Evolutionary conservation across 2,113 vertebrate genomes (phyloP).

Genomic region (Motacilla tschutschensis): DNA sequence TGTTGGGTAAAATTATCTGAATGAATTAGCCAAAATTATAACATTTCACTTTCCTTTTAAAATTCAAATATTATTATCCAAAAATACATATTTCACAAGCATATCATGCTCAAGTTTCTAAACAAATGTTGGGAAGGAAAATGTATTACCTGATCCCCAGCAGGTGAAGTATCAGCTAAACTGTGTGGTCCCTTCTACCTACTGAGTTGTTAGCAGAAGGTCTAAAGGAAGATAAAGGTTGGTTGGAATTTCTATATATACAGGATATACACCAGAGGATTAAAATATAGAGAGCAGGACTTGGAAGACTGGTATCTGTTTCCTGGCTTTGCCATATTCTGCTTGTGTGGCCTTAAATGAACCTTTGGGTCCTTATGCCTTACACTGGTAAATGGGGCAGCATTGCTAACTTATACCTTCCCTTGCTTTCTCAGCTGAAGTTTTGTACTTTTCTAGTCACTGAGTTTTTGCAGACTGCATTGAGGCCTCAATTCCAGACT

Average conservation of each 20-base stretch:
- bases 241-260: not conserved
- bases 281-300: not conserved
- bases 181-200: not conserved
- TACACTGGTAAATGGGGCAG: not conserved
- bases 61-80: not conserved
- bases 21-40: not conserved
- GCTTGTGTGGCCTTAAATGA: not conserved
- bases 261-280: not conserved
- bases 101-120: not conserved
- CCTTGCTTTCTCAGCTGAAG: not conserved
- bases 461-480: not conserved
- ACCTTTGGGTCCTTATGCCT: not conserved
- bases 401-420: not conserved
- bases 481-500: not conserved
- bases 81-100: not conserved
- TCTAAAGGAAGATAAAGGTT: not conserved
- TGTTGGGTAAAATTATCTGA: not conserved
- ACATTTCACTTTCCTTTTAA: not conserved
- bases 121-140: not conserved
- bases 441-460: not conserved
- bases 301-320: not conserved
- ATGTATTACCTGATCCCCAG: not conserved
- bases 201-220: not conserved
- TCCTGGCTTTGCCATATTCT: not conserved
- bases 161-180: not conserved